phyloP scores from a whole-genome alignment of 2,113 vertebrate genomes.

The Bucco capensis region DNA sequence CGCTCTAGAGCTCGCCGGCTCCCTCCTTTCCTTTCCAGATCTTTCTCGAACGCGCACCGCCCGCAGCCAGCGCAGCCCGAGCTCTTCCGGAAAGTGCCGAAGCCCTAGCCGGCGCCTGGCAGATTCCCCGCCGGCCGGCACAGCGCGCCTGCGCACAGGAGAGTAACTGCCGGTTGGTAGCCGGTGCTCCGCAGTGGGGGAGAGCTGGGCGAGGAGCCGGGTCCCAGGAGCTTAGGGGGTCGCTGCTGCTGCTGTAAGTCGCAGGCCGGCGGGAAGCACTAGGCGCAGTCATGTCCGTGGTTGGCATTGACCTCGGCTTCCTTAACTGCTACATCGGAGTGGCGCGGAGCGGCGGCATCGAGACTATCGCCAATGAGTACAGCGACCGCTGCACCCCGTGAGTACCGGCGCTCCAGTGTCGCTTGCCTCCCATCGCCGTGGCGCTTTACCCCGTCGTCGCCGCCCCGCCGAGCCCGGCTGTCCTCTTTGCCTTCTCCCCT shows the following conservation, averaged over 20 bases:
- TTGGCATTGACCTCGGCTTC: constrained; percentile 92
- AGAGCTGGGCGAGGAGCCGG: neutral
- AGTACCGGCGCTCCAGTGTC: constrained; percentile 65
- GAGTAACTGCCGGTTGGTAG: constrained; percentile 66
- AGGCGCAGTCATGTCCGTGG: constrained; percentile 84
- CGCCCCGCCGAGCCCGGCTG: accelerated
- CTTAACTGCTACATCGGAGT: constrained; percentile 93
- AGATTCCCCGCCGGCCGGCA: neutral
- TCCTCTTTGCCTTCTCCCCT: too few relatives aligned
- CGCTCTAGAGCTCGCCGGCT: neutral
- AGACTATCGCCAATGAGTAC: constrained; percentile 94
- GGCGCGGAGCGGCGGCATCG: constrained; percentile 91
- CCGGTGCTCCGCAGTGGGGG: constrained; percentile 61
- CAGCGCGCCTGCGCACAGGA: constrained; percentile 64
- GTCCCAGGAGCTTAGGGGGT: neutral
- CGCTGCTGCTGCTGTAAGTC: neutral
- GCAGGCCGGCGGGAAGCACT: neutral
- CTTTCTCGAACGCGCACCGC: constrained; percentile 63
- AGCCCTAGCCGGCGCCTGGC: neutral
- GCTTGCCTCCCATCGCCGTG: too few relatives aligned
- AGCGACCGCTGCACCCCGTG: constrained; percentile 97
- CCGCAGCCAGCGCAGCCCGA: constrained; percentile 36
- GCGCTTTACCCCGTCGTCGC: too few relatives aligned
- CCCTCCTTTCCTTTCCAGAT: constrained; percentile 63
- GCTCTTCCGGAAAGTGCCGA: constrained; percentile 63